Evolutionary conservation across 1,140 invertebrate species (phyloP), one percentile per base, ranked within the genome.

Genomic region (Leptopilina boulardi): DNA sequence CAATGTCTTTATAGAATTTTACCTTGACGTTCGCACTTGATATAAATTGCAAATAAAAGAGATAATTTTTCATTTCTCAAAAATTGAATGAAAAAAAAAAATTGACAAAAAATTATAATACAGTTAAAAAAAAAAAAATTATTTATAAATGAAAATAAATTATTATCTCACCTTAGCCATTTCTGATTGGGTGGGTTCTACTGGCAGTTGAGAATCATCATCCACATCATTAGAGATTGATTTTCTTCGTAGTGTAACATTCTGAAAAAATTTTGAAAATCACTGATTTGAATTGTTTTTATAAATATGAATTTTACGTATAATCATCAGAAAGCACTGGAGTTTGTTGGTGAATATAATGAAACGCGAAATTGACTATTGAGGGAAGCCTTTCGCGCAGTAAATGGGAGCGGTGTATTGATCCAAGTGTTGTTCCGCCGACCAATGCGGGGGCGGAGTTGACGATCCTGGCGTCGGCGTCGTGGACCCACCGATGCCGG

Each of bases 131-230:
- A 1, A 21, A 21, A 2, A 19, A 19, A 11, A 54, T 8, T 9
- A 54, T 54, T n/a, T n/a, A n/a, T n/a, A n/a, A n/a, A n/a, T n/a
- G n/a, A 9, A 54, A 21, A 54, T 1, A 30, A n/a, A n/a, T 30
- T 5, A 34, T 13, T 26, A 8, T 26, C 59, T 66, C 15, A 66
- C 59, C 59, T 66, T 66, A 15, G 59, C 59, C 59, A 66, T 66
- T 66, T 15, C 13, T 30, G 26, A 30, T 66, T 66, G 30, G 82
- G 81, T 83, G 79, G 82, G 79, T 83, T 74, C 75, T 79, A 80
- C 18, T 75, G 76, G 47, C 19, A 38, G 23, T 10, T 42, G 73
- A 66, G 15, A 15, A 34, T 66, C 23, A 34, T 66, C 23, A 15
- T 15, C 26, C 59, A 15, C 13, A 30, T 30, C 23, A n/a, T 66